Conservation (phyloP, 2,888 invertebrate species). For the Rhodophaea formosa region DNA sequence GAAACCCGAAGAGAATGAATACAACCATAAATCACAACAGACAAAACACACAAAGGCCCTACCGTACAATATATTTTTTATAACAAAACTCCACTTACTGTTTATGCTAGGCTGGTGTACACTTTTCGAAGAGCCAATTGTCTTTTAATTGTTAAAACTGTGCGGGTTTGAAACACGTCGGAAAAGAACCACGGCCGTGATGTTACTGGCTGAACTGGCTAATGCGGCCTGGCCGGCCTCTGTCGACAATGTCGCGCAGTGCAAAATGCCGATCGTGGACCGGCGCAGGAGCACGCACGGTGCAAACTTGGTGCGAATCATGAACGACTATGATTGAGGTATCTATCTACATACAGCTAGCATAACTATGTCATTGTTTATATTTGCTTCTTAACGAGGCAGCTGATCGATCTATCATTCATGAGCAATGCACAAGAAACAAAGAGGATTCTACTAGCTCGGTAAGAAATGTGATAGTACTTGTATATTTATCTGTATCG, state of each 20-base stretch:
- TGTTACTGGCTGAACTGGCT: not conserved
- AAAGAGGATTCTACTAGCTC: too few species aligned
- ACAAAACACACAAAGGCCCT: not conserved
- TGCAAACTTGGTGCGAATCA: not conserved
- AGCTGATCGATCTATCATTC: too few species aligned
- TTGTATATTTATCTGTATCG: too few species aligned
- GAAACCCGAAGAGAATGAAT: too few species aligned
- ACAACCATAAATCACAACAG: too few species aligned
- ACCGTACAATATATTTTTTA: not conserved
- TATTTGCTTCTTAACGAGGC: too few species aligned
- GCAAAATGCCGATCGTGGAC: not conserved
- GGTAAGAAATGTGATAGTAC: too few species aligned
- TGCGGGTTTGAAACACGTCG: slow-evolving; percentile 12
- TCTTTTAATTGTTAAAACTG: not conserved
- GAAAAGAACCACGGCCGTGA: slow-evolving; percentile 1
- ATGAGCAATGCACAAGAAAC: too few species aligned
- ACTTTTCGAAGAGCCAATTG: not conserved
- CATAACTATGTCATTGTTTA: too few species aligned
- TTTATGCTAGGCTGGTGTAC: not conserved
- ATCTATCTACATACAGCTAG: too few species aligned
- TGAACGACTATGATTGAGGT: too few species aligned
- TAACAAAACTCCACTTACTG: not conserved
- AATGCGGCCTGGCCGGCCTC: not conserved
- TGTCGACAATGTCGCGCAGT: slow-evolving; percentile 2
- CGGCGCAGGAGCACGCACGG: slow-evolving; percentile 1